A percentile compares a stretch with the other conserved stretches of the same genome.
These are phyloP conservation scores for Xylota segnis DNA, from an alignment of 2,888 invertebrate genomes.

Conservation along the genomic window DNA sequence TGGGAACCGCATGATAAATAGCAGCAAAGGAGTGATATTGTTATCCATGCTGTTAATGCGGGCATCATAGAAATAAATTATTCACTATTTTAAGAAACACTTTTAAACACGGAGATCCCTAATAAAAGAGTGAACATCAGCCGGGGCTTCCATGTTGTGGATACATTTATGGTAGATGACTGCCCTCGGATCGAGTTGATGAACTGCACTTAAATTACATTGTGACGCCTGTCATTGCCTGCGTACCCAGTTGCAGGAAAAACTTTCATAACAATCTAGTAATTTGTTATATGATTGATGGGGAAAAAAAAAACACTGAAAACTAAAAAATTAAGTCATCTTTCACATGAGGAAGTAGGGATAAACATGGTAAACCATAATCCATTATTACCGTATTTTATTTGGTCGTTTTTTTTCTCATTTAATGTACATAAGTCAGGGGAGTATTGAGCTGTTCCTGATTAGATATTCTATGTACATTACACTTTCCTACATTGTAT, in stretches of 20 bases:
- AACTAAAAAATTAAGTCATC: neutral
- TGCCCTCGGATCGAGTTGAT: slow-evolving; percentile 61
- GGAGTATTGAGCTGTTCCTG: no score
- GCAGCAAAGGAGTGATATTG: slow-evolving; percentile 52
- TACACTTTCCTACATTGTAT: no score
- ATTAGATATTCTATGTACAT: no score
- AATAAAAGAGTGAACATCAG: slow-evolving; percentile 48
- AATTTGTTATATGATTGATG: slow-evolving; percentile 70
- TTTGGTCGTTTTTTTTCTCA: neutral
- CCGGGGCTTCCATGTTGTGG: slow-evolving; percentile 46
- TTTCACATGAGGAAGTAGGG: slow-evolving; percentile 5
- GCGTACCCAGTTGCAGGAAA: slow-evolving; percentile 42
- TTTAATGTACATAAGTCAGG: neutral
- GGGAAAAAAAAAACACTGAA: slow-evolving; percentile 21
- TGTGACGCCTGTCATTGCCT: slow-evolving; percentile 71
- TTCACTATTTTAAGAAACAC: slow-evolving; percentile 70
- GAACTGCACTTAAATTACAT: slow-evolving; percentile 67
- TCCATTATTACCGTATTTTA: slow-evolving; percentile 9
- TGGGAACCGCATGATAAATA: slow-evolving; percentile 58
- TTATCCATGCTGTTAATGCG: slow-evolving; percentile 62
- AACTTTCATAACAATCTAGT: slow-evolving; percentile 58
- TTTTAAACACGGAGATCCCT: slow-evolving; percentile 31
- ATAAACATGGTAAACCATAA: neutral
- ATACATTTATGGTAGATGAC: slow-evolving; percentile 36
- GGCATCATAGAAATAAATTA: slow-evolving; percentile 67